Conservation (phyloP, 1,140 invertebrate genomes). For the Drosophila pectinifera region DNA sequence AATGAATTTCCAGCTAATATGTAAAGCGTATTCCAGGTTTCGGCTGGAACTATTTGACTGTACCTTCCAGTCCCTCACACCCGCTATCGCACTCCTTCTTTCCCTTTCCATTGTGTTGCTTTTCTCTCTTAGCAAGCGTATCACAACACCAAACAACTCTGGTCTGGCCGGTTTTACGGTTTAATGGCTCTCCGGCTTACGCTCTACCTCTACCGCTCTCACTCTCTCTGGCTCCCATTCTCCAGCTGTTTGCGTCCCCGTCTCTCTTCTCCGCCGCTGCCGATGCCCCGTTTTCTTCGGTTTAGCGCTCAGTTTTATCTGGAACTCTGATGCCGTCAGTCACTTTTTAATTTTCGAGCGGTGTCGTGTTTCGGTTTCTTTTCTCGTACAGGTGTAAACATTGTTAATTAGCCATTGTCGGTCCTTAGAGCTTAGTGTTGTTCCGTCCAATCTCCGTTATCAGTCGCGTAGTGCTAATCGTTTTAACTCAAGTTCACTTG, state of each 20-base stretch:
- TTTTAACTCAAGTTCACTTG: conserved; percentile 34
- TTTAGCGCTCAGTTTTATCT: conserved; percentile 37
- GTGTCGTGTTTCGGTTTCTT: conserved; percentile 7
- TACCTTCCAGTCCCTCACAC: background rate
- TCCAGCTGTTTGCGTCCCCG: background rate
- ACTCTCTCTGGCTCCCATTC: conserved; percentile 3
- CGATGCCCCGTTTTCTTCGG: background rate
- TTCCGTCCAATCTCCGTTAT: conserved; percentile 24
- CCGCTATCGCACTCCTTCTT: background rate
- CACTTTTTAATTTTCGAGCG: conserved; percentile 16
- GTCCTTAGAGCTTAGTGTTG: conserved; percentile 18
- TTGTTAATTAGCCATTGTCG: conserved; percentile 40
- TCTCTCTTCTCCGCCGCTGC: conserved; percentile 1
- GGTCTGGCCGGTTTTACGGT: conserved; percentile 60
- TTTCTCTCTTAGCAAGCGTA: conserved; percentile 16
- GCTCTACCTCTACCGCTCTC: conserved; percentile 1
- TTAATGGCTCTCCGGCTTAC: conserved; percentile 33
- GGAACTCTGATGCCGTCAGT: conserved; percentile 46
- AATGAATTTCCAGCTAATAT: conserved; percentile 3
- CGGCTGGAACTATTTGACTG: background rate
- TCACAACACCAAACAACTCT: conserved; percentile 44
- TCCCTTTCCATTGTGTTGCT: conserved; percentile 20
- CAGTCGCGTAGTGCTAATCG: conserved; percentile 53
- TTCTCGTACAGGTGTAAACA: conserved; percentile 23
- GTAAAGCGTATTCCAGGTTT: background rate